Percentiles rank a stretch among this genome's conserved stretches.
Evolutionary conservation across 2,888 invertebrate genomes (phyloP).

Genomic region (Rhamnusium bicolor): DNA sequence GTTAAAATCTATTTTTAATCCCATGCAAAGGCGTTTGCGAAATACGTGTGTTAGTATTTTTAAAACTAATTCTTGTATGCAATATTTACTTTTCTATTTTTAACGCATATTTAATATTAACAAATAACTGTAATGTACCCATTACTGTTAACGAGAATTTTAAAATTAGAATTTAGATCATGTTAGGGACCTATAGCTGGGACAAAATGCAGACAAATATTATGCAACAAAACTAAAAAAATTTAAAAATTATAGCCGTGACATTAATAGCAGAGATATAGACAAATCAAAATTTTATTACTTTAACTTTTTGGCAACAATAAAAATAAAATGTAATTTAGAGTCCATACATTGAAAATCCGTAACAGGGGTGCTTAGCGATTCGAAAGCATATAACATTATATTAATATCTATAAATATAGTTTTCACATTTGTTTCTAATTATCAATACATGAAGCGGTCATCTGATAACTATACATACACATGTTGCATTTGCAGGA

Average conservation of each 20-base stretch:
- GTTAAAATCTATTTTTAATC: slow-evolving; percentile 4
- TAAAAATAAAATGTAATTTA: neutral
- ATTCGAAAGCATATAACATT: no score
- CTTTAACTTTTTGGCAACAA: neutral
- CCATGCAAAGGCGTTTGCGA: slow-evolving; percentile 10
- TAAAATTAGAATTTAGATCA: slow-evolving; percentile 10
- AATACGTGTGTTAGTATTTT: slow-evolving; percentile 11
- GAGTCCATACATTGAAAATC: no score
- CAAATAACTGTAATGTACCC: slow-evolving; percentile 7
- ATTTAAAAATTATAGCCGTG: no score
- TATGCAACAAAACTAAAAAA: neutral
- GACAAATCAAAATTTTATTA: neutral
- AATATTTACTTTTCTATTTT: slow-evolving; percentile 28
- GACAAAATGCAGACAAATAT: slow-evolving; percentile 5
- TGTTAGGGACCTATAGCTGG: neutral
- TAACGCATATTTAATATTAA: slow-evolving; percentile 12
- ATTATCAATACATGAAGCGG: no score
- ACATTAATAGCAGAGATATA: neutral
- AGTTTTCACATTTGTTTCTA: no score
- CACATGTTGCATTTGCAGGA: no score
- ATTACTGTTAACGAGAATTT: neutral
- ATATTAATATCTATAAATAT: no score
- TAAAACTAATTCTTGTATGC: slow-evolving; percentile 11
- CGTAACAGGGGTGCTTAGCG: no score
- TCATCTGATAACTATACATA: no score